Conservation (phyloP, 1,140 invertebrate genomes). For the Saccostrea echinata region DNA sequence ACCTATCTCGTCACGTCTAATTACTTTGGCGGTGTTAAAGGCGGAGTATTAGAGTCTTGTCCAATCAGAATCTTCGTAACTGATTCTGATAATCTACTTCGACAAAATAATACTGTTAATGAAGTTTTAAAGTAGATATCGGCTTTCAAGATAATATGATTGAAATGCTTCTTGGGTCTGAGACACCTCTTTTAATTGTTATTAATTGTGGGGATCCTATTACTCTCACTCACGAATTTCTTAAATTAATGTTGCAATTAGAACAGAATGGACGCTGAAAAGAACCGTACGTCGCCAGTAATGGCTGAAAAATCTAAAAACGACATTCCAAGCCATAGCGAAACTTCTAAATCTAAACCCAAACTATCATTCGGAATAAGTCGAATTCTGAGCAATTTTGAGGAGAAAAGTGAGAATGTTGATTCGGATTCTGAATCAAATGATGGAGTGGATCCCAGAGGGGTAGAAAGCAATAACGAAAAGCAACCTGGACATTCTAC, state of each 20-base stretch:
- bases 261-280: constrained; percentile 35
- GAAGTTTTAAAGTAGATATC: constrained; percentile 39
- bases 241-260: constrained; percentile 27
- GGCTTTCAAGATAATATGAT: constrained; percentile 35
- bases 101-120: constrained; percentile 15
- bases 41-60: constrained; percentile 15
- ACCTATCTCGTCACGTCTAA: constrained; percentile 40
- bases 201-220: constrained; percentile 22
- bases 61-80: constrained; percentile 13
- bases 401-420: constrained; percentile 8
- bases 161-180: constrained; percentile 24
- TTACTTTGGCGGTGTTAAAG: constrained; percentile 34
- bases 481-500: constrained; percentile 42
- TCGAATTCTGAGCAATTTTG: constrained; percentile 58
- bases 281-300: not conserved
- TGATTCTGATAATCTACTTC: constrained; percentile 1
- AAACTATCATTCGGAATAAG: constrained; percentile 67
- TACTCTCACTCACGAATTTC: constrained; percentile 28
- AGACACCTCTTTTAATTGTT: constrained; percentile 32
- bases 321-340: not conserved
- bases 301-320: constrained; percentile 36
- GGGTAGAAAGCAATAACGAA: not conserved
- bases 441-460: not conserved
- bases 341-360: constrained; percentile 38
- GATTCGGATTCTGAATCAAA: constrained; percentile 37